phyloP scores from a whole-genome alignment of 2,888 invertebrate genomes.

The Ephialtes manifestator region DNA sequence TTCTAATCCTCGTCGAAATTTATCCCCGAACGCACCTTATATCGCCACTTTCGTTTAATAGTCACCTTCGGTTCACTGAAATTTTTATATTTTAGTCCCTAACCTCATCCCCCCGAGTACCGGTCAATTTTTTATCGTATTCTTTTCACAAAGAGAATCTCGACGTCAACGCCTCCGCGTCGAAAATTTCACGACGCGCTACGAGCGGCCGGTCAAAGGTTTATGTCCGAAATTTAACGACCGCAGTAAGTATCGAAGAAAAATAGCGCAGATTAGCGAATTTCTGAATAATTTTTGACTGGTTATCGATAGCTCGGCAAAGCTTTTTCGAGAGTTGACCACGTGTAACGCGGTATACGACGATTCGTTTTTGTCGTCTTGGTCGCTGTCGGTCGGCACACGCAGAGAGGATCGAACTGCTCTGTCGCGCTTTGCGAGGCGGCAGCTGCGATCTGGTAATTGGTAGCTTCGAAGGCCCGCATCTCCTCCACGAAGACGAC shows the following conservation, averaged over 20 bases:
- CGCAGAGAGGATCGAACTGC: conserved; percentile 47
- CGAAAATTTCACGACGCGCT: conserved; percentile 17
- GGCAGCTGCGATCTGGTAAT: conserved; percentile 79
- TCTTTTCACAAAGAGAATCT: conserved; percentile 16
- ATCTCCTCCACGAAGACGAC: conserved; percentile 73
- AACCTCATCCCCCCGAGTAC: not conserved
- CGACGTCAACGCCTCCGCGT: not conserved
- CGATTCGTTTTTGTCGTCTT: conserved; percentile 51
- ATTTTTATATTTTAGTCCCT: not conserved
- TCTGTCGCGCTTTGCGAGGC: conserved; percentile 63
- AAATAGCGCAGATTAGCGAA: conserved; percentile 55
- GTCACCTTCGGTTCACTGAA: not conserved
- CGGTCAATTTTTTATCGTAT: conserved; percentile 14
- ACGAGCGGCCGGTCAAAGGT: conserved; percentile 24
- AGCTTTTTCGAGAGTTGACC: not conserved
- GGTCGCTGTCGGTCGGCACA: conserved; percentile 56
- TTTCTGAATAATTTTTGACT: conserved; percentile 42
- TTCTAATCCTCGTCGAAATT: conserved; percentile 23
- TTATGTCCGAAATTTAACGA: conserved; percentile 32
- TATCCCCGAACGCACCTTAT: conserved; percentile 13
- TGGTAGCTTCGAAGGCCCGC: conserved; percentile 81
- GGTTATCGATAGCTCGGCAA: conserved; percentile 49
- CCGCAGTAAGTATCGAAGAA: conserved; percentile 27
- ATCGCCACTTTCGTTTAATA: conserved; percentile 28
- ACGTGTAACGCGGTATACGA: conserved; percentile 26